These are phyloP conservation scores for Anableps anableps DNA, from an alignment of 2,797 vertebrate species.

Conservation along the genomic window DNA sequence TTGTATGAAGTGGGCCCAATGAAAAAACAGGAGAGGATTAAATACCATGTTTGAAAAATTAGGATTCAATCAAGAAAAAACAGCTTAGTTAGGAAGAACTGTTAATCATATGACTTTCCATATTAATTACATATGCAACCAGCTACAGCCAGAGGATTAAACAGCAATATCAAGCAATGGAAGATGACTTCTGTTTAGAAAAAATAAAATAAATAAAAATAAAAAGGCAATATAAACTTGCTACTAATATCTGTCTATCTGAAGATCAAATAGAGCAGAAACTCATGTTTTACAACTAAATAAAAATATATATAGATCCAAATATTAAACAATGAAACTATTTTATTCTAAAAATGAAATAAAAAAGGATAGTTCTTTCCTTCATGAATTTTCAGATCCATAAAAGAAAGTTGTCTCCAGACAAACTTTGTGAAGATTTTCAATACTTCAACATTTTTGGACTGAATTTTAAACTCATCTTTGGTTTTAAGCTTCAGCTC, in stretches of 20 bases:
- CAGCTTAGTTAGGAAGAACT: neutral
- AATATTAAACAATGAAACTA: neutral
- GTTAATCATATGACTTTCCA: neutral
- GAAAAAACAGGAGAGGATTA: neutral
- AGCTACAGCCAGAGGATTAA: neutral
- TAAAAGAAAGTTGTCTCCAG: no score
- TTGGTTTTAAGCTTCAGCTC: no score
- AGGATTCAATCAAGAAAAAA: neutral
- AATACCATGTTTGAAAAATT: neutral
- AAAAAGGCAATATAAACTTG: neutral
- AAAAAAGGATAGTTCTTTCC: no score
- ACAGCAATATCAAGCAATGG: neutral
- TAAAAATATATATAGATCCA: no score
- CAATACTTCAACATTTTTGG: no score
- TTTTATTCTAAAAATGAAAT: neutral
- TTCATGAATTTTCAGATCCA: no score
- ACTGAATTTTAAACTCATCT: no score
- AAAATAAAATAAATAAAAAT: no score
- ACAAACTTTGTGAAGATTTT: no score
- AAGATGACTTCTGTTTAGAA: neutral
- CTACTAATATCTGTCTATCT: neutral
- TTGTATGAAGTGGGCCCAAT: neutral
- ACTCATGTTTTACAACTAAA: no score
- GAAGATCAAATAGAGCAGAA: no score
- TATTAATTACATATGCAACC: neutral